Conservation (phyloP, 2,888 invertebrate species). For the Volucella inflata region DNA sequence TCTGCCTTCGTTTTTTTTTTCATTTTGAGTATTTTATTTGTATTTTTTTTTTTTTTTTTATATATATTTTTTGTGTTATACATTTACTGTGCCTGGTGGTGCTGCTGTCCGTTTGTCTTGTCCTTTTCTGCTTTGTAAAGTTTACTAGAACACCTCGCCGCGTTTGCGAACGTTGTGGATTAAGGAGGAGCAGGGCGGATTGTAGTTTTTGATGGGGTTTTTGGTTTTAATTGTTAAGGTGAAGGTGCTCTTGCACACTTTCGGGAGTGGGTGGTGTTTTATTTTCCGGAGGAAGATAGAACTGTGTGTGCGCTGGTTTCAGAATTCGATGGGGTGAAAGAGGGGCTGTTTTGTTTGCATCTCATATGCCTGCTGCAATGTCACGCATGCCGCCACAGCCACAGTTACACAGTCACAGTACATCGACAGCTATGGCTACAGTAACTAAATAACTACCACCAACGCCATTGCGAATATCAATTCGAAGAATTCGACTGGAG, state of each 20-base stretch:
- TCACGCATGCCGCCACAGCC: conserved; percentile 76
- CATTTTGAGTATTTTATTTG: no score
- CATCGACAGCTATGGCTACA: no score
- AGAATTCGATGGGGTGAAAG: conserved; percentile 5
- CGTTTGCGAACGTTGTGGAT: conserved; percentile 8
- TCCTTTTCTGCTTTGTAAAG: conserved; percentile 37
- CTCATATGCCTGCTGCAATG: conserved; percentile 57
- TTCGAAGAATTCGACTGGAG: conserved; percentile 18
- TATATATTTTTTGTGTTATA: conserved; percentile 45
- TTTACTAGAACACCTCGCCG: conserved; percentile 38
- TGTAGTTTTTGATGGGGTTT: background rate
- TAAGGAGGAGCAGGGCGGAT: no score
- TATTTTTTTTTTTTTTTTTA: conserved; percentile 17
- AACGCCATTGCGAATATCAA: conserved; percentile 58
- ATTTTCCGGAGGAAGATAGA: background rate
- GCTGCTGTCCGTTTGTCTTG: conserved; percentile 11
- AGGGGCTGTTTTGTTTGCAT: conserved; percentile 51
- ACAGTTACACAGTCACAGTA: background rate
- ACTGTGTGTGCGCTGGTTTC: background rate
- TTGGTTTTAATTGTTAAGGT: background rate
- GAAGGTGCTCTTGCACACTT: background rate
- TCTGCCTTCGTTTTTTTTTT: conserved; percentile 61
- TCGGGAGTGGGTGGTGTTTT: background rate
- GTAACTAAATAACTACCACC: conserved; percentile 16
- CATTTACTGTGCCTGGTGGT: conserved; percentile 25